phyloP scores from a whole-genome alignment of 2,888 invertebrate species.

The Orthosia incerta region DNA sequence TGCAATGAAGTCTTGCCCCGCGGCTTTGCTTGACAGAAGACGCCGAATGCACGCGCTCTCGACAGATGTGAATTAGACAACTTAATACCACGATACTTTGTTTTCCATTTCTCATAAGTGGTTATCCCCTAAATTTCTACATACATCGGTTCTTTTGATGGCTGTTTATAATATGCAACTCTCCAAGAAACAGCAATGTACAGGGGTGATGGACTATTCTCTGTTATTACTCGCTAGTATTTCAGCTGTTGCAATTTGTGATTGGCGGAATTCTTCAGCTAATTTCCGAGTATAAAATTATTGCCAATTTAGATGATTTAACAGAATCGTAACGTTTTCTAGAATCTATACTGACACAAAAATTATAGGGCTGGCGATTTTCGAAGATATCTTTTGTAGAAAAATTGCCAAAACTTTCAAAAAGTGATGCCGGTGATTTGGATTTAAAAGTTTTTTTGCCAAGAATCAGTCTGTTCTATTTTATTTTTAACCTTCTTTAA shows the following conservation, averaged over 20 bases:
- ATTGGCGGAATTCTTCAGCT: constrained; percentile 73
- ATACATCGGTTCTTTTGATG: constrained; percentile 61
- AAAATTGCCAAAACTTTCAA: constrained; percentile 17
- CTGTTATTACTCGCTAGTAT: constrained; percentile 45
- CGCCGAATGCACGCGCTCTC: constrained; percentile 80
- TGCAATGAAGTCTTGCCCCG: constrained; percentile 69
- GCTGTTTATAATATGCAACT: neutral
- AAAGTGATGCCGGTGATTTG: neutral
- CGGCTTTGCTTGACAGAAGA: constrained; percentile 84
- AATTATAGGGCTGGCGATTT: constrained; percentile 65
- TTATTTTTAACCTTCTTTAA: neutral
- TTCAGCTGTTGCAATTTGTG: constrained; percentile 72
- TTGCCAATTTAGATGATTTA: constrained; percentile 77
- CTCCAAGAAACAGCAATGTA: constrained; percentile 51
- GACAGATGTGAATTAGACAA: constrained; percentile 81
- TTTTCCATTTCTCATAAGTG: constrained; percentile 42
- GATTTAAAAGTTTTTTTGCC: neutral
- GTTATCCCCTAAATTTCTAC: neutral
- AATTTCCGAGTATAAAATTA: constrained; percentile 74
- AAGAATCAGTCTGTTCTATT: neutral
- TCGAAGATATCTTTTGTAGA: constrained; percentile 6
- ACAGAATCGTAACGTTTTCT: constrained; percentile 69
- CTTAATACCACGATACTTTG: constrained; percentile 67
- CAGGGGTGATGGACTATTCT: neutral
- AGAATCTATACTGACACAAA: constrained; percentile 73